Evolutionary conservation across 1,140 invertebrate genomes (phyloP).

Genomic region (Caenorhabditis elegans): WBcel235 BX284605.5:7126001-7126500

Average conservation of each 20-base stretch:
- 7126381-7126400: neutral
- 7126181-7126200: neutral
- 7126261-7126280: neutral
- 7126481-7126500: slow-evolving; percentile 10
- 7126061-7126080: neutral
- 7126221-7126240: neutral
- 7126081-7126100: neutral
- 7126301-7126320: slow-evolving; percentile 1
- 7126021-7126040: neutral
- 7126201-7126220: neutral
- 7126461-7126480: neutral
- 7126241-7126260: neutral
- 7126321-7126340: neutral
- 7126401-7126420: neutral
- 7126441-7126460: neutral
- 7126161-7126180: neutral
- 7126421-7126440: neutral
- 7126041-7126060: neutral
- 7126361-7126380: neutral
- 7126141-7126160: neutral
- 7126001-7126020: neutral
- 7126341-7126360: neutral
- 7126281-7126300: neutral
- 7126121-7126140: neutral
- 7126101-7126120: neutral